Evolutionary conservation across 2,113 vertebrate genomes (phyloP).

Genomic region (Hirundichthys speculiger): DNA sequence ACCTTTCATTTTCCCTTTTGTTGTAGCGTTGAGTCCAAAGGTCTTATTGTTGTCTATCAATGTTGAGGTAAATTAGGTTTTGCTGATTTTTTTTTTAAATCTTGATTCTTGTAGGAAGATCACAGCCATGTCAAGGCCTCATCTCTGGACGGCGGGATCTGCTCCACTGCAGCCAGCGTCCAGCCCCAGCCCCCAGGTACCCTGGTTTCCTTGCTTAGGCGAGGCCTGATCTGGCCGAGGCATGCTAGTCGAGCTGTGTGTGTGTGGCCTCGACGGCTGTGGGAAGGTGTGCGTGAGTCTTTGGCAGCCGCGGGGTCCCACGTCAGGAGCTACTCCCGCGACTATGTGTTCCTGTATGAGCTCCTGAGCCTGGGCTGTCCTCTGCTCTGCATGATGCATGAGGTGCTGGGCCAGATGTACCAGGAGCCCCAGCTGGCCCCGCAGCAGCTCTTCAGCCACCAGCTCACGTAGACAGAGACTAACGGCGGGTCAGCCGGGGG

Average conservation of each 20-base stretch:
- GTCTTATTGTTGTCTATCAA: too few species aligned
- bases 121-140: conserved; percentile 10
- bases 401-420: conserved; percentile 88
- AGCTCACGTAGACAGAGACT: conserved; percentile 23
- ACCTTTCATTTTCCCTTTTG: too few species aligned
- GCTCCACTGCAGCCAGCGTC: conserved; percentile 66
- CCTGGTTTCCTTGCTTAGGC: conserved; percentile 89
- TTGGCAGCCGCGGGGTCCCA: conserved; percentile 79
- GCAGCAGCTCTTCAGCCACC: conserved; percentile 24
- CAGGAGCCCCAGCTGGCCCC: conserved; percentile 74
- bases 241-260: conserved; percentile 83
- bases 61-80: neutral
- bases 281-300: conserved; percentile 82
- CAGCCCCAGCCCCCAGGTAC: conserved; percentile 91
- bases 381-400: conserved; percentile 87
- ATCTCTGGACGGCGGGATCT: conserved; percentile 67
- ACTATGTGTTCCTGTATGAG: conserved; percentile 91
- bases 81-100: neutral
- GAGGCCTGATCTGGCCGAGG: conserved; percentile 84
- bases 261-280: conserved; percentile 82
- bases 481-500: neutral
- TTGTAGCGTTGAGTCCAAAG: too few species aligned
- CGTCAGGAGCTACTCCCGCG: conserved; percentile 87
- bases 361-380: conserved; percentile 91
- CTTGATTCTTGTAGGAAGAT: conserved; percentile 46